Percentiles rank a stretch among this genome's conserved stretches.
Evolutionary conservation across 2,888 invertebrate species (phyloP).

Genomic region (Meteorus cinctellus): DNA sequence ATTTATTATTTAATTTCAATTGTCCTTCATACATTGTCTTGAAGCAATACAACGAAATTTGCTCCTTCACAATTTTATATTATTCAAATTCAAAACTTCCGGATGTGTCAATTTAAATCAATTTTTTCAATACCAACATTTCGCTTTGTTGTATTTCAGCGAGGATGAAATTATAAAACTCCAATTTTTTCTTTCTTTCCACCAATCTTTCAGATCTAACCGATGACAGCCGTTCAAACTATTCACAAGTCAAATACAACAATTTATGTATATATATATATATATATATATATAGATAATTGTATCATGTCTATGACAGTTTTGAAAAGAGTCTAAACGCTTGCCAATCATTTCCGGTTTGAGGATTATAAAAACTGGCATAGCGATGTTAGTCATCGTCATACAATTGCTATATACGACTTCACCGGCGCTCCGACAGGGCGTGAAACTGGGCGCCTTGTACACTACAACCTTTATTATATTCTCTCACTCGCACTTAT

Average conservation of each 20-base stretch:
- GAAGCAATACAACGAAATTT: not conserved
- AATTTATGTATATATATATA: slow-evolving; percentile 27
- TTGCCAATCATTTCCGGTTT: slow-evolving; percentile 74
- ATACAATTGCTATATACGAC: slow-evolving; percentile 42
- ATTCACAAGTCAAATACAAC: slow-evolving; percentile 23
- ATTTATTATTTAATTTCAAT: slow-evolving; percentile 11
- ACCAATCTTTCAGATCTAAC: slow-evolving; percentile 36
- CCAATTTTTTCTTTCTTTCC: not conserved
- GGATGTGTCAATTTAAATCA: not conserved
- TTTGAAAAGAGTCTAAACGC: slow-evolving; percentile 69
- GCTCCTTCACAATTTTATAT: not conserved
- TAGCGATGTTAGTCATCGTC: slow-evolving; percentile 26
- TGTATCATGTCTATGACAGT: not conserved
- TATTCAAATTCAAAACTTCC: slow-evolving; percentile 7
- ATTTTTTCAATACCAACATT: not conserved
- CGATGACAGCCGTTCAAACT: slow-evolving; percentile 34
- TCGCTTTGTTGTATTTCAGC: not conserved
- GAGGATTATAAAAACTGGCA: slow-evolving; percentile 66
- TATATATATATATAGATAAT: slow-evolving; percentile 13
- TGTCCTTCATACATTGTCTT: not conserved
- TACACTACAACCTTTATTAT: not conserved
- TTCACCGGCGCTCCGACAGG: slow-evolving; percentile 48
- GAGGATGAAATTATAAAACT: not conserved
- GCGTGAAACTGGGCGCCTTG: slow-evolving; percentile 58
- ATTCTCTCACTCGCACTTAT: not conserved